A percentile compares a stretch with the other conserved stretches of the same genome.
Evolutionary conservation across 2,888 invertebrate genomes (phyloP).

Genomic region (Coremacera marginata): DNA sequence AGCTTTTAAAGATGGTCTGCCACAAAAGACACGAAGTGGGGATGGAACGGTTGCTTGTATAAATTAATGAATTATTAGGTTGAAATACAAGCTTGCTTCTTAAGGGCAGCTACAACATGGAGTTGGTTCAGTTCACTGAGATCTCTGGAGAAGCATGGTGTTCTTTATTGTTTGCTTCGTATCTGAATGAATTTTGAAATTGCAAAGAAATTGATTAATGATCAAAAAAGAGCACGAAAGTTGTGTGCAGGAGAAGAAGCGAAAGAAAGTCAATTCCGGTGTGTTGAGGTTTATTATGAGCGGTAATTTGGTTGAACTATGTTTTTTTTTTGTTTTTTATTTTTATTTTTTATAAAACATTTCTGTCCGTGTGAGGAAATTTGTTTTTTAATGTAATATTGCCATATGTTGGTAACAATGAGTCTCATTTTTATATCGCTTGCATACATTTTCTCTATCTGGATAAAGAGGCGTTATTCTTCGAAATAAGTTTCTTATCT

Average conservation of each 20-base stretch:
- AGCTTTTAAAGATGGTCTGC: not conserved
- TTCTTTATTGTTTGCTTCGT: not conserved
- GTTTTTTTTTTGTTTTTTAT: too few species aligned
- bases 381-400: not conserved
- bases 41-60: not conserved
- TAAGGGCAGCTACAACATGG: not conserved
- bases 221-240: not conserved
- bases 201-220: conserved; percentile 21
- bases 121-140: too few species aligned
- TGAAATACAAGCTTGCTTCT: not conserved
- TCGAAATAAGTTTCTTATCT: not conserved
- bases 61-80: conserved; percentile 5
- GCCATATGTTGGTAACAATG: too few species aligned
- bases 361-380: not conserved
- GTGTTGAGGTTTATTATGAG: not conserved
- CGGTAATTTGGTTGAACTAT: not conserved
- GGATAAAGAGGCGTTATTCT: not conserved
- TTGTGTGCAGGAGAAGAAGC: not conserved
- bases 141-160: too few species aligned
- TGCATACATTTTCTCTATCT: not conserved
- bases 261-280: not conserved
- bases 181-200: not conserved
- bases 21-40: not conserved
- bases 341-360: not conserved
- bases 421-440: too few species aligned